Percentiles rank a stretch among this genome's conserved stretches.
These are phyloP conservation scores for Cirrhinus mrigala DNA, from an alignment of 2,797 vertebrate genomes.

Conservation along the genomic window DNA sequence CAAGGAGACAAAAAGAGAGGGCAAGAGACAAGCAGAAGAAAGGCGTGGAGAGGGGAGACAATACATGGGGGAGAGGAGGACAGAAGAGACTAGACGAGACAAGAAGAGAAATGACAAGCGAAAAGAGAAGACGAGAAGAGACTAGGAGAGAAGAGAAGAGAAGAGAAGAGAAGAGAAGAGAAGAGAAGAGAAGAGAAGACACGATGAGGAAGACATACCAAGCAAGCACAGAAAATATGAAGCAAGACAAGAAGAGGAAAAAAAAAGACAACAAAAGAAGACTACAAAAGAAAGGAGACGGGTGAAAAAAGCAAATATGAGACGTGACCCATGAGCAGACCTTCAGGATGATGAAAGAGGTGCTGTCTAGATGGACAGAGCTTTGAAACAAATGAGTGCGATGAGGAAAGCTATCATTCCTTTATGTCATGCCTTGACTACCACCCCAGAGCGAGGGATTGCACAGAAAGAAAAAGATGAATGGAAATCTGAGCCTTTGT, in stretches of 20 bases:
- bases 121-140: neutral
- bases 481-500: constrained; percentile 40
- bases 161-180: too few relatives aligned
- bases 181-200: neutral
- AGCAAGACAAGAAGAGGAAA: neutral
- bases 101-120: neutral
- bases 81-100: neutral
- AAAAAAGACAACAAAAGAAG: neutral
- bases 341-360: constrained; percentile 46
- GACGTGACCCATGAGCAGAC: constrained; percentile 32
- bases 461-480: constrained; percentile 24
- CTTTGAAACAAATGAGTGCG: constrained; percentile 29
- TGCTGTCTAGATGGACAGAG: constrained; percentile 27
- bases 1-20: neutral
- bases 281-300: neutral
- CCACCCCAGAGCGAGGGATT: constrained; percentile 5
- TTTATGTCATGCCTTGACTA: constrained; percentile 20
- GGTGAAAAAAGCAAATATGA: neutral
- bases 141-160: neutral
- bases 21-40: neutral
- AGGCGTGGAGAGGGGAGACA: too few relatives aligned
- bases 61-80: neutral
- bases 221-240: neutral
- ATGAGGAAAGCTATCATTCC: constrained; percentile 39
- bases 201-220: neutral